Evolutionary conservation across 2,888 invertebrate species (phyloP), one percentile per base, ranked within the genome.

Genomic region (Chalcosyrphus nemorum): DNA sequence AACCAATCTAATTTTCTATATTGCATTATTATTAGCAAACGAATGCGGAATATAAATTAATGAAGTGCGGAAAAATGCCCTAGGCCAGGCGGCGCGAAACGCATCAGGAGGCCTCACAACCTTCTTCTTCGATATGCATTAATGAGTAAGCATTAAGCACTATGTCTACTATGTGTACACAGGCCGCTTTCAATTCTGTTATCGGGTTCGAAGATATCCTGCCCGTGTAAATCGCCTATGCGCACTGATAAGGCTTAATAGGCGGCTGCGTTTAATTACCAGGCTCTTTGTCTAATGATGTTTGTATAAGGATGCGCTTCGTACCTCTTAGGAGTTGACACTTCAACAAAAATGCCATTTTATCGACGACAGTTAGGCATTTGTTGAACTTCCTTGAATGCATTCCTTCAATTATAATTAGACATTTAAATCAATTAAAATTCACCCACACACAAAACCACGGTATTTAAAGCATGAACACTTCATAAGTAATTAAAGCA

Each of bases 1-100:
- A 71, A 66, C 81, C 75, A 65, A 85, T 85, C 81, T 71, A 71
- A 85, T 85, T 85, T 71, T 84, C 75, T 75, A 66, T 85, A 81
- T 85, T 75, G 81, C 81, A 66, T 81, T 85, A 85, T 85, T 85
- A 81, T 81, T 76, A 78, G 71, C 81, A 85, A 85, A 81, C 85
- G 85, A 85, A 85, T 85, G 81, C 75, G 85, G 85, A 81, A 85
- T 85, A 85, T 85, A 85, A 85, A 85, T 81, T 71, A 85, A 85
- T 85, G 85, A 85, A 81, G 85, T 81, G 81, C 45, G 66, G 85
- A 84, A 84, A 84, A 84, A 59, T 85, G 50, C 81, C 85, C 81
- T 76, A 15, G 59, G 77, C 57, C 15, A 17, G 9, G 56, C 27
- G 38, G 47, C 6, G 56, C 27, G 38, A 41, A 32, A 50, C 45